Evolutionary conservation across 2,113 vertebrate species (phyloP), one percentile per base, ranked within the genome.

Genomic region (Nycticryphes semicollaris): DNA sequence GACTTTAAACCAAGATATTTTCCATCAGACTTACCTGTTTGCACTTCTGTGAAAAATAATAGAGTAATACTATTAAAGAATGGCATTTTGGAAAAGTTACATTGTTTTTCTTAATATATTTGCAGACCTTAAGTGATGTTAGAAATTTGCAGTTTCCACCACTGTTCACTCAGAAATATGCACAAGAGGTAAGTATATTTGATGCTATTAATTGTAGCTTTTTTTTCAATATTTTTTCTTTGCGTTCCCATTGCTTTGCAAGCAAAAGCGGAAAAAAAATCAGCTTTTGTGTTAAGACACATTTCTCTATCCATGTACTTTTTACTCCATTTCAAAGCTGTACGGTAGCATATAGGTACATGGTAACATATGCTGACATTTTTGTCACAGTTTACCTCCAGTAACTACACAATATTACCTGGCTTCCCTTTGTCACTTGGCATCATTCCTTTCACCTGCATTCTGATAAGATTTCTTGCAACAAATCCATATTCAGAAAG

Each of bases 121-220:
- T 97, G 11, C 96, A 99, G 99, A 99, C 98, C 7, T 98, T 99
- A 97, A 99, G 98, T 43, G 99, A 99, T 96, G 99, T 99, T 82
- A 98, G 99, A 84, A 98, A 97, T 62, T 96, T 99, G 96, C 98
- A 98, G 72, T 99, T 99, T 97, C 99, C 99, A 31, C 93, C 95
- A 28, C 59, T 98, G 6, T 99, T 99, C 97, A 98, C 97, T 96
- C 98, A 98, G 96, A 98, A 99, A 97, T 99, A 99, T 87, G 92
- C 98, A 60, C 98, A 98, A 76, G 99, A 99, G 98, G 99, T 99
- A 95, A 97, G 98, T 97, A 59, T 77, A 43, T 74, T 53, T 95
- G 37, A 12, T 87, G 48, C 21, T 88, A 2, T 31, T 77, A 76
- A 41, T 8, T 51, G 18, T 11, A n/a, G 37, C 25, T 14, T 73